phyloP scores from a whole-genome alignment of 2,888 invertebrate genomes.

The Diplolepis rosae region DNA sequence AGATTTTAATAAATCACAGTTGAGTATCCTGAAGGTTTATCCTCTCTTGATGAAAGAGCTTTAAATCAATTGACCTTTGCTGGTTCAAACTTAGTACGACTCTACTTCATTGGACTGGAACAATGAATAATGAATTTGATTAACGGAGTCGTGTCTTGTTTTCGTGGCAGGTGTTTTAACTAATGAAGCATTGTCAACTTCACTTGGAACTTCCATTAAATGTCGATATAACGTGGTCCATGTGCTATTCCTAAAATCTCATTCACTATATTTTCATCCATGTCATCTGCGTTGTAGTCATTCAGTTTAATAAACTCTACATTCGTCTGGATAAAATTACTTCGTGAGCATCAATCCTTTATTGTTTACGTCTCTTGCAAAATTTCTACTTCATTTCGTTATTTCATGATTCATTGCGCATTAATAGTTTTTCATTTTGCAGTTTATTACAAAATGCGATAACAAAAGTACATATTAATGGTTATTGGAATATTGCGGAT shows the following conservation, averaged over 20 bases:
- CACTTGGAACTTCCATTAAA: background rate
- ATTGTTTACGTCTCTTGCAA: background rate
- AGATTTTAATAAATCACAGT: too few species aligned
- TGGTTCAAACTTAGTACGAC: background rate
- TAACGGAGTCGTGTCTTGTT: background rate
- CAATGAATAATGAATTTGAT: background rate
- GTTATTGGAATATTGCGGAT: background rate
- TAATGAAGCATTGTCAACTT: background rate
- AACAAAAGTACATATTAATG: background rate
- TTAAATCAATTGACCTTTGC: too few species aligned
- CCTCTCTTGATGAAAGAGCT: too few species aligned
- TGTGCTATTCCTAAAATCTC: slow-evolving; percentile 25
- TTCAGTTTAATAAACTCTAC: slow-evolving; percentile 39
- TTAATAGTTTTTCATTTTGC: slow-evolving; percentile 3
- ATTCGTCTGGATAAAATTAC: slow-evolving; percentile 33
- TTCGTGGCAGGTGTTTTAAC: background rate
- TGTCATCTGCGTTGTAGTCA: slow-evolving; percentile 37
- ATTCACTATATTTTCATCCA: slow-evolving; percentile 34
- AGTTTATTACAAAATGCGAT: background rate
- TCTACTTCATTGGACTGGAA: background rate
- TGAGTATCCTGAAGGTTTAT: too few species aligned
- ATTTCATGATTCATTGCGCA: background rate
- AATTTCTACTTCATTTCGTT: slow-evolving; percentile 43
- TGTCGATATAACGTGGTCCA: background rate
- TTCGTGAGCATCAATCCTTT: slow-evolving; percentile 12